Conservation (phyloP, 2,113 vertebrate genomes). For the Rhizomys pruinosus region DNA sequence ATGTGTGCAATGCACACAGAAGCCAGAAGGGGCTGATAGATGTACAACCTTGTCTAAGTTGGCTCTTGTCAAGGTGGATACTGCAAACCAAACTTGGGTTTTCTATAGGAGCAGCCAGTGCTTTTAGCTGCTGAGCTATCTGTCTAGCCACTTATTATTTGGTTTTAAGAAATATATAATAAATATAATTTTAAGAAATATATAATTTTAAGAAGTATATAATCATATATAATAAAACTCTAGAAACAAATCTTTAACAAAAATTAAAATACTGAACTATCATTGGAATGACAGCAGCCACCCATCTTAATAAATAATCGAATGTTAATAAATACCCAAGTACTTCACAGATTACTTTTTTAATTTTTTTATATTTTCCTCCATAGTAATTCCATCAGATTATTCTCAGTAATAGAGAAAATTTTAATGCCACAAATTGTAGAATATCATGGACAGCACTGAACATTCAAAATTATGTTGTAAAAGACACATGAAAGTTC, state of each 20-base stretch:
- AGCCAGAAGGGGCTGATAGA: too few relatives aligned
- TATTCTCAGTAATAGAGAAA: not conserved
- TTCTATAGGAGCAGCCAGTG: too few relatives aligned
- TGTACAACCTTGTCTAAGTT: too few relatives aligned
- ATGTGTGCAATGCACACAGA: too few relatives aligned
- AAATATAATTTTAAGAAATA: too few relatives aligned
- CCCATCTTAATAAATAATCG: not conserved
- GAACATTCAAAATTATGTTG: not conserved
- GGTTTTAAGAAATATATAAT: too few relatives aligned
- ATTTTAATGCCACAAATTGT: conserved; percentile 13
- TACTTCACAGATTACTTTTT: not conserved
- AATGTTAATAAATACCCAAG: not conserved
- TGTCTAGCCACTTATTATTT: too few relatives aligned
- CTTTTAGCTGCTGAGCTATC: too few relatives aligned
- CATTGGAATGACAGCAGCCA: not conserved
- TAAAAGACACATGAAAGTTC: not conserved
- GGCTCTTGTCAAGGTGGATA: too few relatives aligned
- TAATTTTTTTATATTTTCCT: not conserved
- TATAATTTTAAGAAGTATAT: too few relatives aligned
- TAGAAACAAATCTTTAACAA: not conserved
- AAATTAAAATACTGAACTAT: not conserved
- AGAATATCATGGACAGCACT: not conserved
- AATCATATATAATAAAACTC: not conserved
- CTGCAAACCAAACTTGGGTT: too few relatives aligned
- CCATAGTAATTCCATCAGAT: not conserved